Percentiles rank a stretch among this genome's conserved stretches.
phyloP scores from a whole-genome alignment of 2,888 invertebrate species.

The Dicranocentrus wangi region DNA sequence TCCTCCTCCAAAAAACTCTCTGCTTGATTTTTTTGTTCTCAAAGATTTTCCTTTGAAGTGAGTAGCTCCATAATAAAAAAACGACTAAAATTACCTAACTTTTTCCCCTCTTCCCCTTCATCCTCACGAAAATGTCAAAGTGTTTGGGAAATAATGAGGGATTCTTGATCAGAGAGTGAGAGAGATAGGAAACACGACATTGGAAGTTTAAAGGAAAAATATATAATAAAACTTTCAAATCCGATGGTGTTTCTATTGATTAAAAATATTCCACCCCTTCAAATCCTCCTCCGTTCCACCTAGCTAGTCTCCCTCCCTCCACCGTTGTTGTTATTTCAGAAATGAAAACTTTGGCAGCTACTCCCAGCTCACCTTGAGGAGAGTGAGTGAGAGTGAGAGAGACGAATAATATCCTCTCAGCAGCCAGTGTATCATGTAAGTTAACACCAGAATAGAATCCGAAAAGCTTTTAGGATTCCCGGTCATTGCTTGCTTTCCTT shows the following conservation, averaged over 20 bases:
- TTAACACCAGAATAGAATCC: not conserved
- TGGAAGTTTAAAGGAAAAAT: not conserved
- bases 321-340: not conserved
- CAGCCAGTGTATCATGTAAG: not conserved
- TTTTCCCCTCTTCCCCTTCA: not conserved
- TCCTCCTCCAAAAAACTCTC: not conserved
- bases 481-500: not conserved
- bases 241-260: not conserved
- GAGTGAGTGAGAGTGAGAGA: not conserved
- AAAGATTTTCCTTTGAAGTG: not conserved
- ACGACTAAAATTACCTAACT: too few species aligned
- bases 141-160: not conserved
- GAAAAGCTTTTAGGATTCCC: not conserved
- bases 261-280: not conserved
- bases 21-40: too few species aligned
- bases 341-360: not conserved
- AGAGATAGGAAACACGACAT: not conserved
- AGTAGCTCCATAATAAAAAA: too few species aligned
- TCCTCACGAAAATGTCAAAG: not conserved
- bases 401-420: not conserved
- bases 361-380: not conserved
- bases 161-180: constrained; percentile 1
- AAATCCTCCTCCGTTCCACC: too few species aligned
- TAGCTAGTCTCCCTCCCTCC: not conserved
- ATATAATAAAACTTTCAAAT: not conserved